Base-by-base conservation (phyloP, 2,888 invertebrate genomes). In the Leucoma salicis region DNA sequence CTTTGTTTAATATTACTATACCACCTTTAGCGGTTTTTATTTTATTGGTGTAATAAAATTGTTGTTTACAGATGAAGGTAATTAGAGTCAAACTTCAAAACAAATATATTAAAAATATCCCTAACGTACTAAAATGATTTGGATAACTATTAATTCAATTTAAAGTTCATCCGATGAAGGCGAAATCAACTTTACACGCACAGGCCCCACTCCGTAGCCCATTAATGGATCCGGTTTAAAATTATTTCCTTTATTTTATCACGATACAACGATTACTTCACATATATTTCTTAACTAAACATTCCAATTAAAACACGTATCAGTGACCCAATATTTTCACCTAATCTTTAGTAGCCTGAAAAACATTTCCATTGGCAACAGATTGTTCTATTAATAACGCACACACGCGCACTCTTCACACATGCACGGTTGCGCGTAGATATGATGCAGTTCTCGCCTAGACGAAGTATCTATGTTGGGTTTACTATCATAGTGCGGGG, bases 401-500 rank as follows among this genome's bases (percentile, higher is more conserved):
- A 56, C 45, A 39, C 6, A 36, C 42, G 31, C 51, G 42, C 37
- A 21, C 40, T 47, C 40, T 31, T 46, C 54, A 50, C 51, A 49
- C 37, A 31, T 13, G 14, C 50, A 47, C 42, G 25, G 39, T 32
- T 37, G 39, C 31, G 41, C 46, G 49, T 53, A 49, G 40, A 53
- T 59, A 59, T 55, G 55, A 47, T 69, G 69, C 68, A 72, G 58
- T 67, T 64, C 69, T 63, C 70, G 70, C 66, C 71, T 78, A 78
- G 74, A 71, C 69, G 49, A 65, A 54, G 60, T 70, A 69, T 70
- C 73, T 74, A 74, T 79, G 77, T 75, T 65, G 42, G 47, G 68
- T 66, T 81, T 80, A 81, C 77, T 80, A 78, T 77, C 74, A 76
- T 72, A 77, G 80, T 74, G 78, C 73, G 74, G 78, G 71, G 74